Conservation (phyloP, 2,888 invertebrate genomes). For the Chrysotoxum bicinctum region DNA sequence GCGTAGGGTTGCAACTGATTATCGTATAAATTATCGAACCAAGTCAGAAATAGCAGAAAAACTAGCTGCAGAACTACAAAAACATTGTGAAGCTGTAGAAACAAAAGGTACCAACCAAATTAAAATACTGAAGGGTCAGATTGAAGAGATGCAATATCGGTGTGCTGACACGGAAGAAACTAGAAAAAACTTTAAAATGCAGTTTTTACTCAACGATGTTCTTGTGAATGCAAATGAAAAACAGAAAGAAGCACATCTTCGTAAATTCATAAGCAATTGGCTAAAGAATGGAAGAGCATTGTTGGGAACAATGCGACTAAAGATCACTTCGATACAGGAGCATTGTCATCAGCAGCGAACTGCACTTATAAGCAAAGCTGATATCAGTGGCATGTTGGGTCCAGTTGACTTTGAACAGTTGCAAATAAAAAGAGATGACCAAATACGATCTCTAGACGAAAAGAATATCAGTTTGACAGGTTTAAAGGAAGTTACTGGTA, state of each 20-base stretch:
- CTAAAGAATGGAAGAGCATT: slow-evolving; percentile 82
- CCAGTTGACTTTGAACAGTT: slow-evolving; percentile 84
- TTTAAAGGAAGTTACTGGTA: slow-evolving; percentile 83
- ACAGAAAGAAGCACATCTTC: slow-evolving; percentile 78
- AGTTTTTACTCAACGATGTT: slow-evolving; percentile 76
- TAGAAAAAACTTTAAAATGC: slow-evolving; percentile 80
- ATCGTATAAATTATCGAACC: slow-evolving; percentile 77
- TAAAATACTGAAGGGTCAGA: slow-evolving; percentile 80
- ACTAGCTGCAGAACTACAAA: slow-evolving; percentile 76
- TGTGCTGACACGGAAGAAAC: slow-evolving; percentile 82
- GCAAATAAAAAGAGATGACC: slow-evolving; percentile 83
- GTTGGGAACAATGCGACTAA: slow-evolving; percentile 83
- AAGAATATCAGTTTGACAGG: slow-evolving; percentile 82
- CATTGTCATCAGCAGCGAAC: slow-evolving; percentile 81
- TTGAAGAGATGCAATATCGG: slow-evolving; percentile 83
- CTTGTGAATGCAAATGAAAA: slow-evolving; percentile 77
- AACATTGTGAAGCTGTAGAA: slow-evolving; percentile 75
- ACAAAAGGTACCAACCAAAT: slow-evolving; percentile 76
- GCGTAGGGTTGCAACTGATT: slow-evolving; percentile 70
- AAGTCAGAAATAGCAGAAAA: slow-evolving; percentile 79
- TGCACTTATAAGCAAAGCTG: slow-evolving; percentile 80
- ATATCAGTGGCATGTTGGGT: slow-evolving; percentile 83
- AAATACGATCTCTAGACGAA: slow-evolving; percentile 82
- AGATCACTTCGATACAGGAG: slow-evolving; percentile 82
- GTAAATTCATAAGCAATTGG: slow-evolving; percentile 83